phyloP scores from a whole-genome alignment of 2,113 vertebrate genomes.

The Procapra przewalskii region DNA sequence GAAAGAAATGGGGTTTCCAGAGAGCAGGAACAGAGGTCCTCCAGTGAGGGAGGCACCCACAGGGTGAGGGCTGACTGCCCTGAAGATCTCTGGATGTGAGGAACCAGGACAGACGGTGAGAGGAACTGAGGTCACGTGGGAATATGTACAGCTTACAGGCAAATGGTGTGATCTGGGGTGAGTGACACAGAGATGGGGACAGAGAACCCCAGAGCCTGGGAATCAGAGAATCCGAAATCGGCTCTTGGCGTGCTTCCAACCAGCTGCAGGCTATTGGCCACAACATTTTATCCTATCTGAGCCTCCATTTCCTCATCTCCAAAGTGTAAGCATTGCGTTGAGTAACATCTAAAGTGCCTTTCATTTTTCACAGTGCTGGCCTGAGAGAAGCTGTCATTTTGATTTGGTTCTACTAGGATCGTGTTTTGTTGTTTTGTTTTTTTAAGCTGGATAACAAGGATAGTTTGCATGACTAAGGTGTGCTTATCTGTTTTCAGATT shows the following conservation, averaged over 20 bases:
- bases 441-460: not conserved
- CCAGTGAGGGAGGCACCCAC: not conserved
- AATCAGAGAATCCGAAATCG: not conserved
- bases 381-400: conserved; percentile 22
- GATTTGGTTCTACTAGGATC: not conserved
- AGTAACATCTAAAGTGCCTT: not conserved
- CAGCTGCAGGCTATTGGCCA: not conserved
- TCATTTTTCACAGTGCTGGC: not conserved
- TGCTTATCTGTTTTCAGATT: not conserved
- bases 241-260: not conserved
- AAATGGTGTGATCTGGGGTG: not conserved
- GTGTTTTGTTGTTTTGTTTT: not conserved
- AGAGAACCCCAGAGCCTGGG: not conserved
- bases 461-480: not conserved
- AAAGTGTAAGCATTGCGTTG: not conserved
- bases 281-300: not conserved
- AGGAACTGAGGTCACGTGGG: not conserved
- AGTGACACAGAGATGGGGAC: not conserved
- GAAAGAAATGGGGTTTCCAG: not conserved
- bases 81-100: not conserved
- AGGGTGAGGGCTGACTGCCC: not conserved
- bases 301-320: not conserved
- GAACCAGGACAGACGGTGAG: not conserved
- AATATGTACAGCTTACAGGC: not conserved
- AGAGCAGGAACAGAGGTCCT: not conserved